A percentile compares a stretch with the other conserved stretches of the same genome.
These are phyloP conservation scores for Choloepus didactylus DNA, from an alignment of 2,797 vertebrate genomes.

Conservation along the genomic window DNA sequence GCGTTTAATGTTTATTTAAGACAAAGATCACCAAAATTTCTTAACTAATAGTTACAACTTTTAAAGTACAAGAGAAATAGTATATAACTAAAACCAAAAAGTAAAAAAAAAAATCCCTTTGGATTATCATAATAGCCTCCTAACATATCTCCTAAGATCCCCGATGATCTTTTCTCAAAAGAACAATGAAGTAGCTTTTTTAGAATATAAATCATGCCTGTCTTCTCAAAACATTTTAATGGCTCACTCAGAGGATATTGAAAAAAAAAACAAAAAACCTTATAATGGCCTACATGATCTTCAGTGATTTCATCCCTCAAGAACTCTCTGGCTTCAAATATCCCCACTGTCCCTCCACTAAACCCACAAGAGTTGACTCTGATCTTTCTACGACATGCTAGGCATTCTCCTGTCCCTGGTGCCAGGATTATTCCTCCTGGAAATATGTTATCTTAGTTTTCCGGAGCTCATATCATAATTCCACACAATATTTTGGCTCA, in stretches of 20 bases:
- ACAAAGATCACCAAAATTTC: neutral
- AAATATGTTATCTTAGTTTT: too few species aligned
- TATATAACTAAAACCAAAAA: neutral
- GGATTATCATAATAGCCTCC: neutral
- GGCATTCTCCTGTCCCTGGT: neutral
- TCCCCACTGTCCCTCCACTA: neutral
- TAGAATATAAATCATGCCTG: neutral
- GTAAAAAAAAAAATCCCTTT: neutral
- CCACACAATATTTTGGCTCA: too few species aligned
- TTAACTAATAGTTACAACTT: neutral
- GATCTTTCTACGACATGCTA: neutral
- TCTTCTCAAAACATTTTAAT: neutral
- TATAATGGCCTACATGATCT: rapidly evolving
- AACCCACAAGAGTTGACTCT: neutral
- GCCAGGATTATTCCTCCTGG: neutral
- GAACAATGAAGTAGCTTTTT: neutral
- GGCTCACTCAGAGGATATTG: neutral
- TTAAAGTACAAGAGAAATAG: neutral
- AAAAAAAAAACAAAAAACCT: neutral
- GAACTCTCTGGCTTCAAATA: neutral
- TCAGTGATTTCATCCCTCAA: neutral
- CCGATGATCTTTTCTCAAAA: neutral
- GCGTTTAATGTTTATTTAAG: neutral
- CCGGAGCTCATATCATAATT: too few species aligned
- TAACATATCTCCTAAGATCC: neutral